phyloP scores from a whole-genome alignment of 2,888 invertebrate species.

The Caradrina clavipalpis region DNA sequence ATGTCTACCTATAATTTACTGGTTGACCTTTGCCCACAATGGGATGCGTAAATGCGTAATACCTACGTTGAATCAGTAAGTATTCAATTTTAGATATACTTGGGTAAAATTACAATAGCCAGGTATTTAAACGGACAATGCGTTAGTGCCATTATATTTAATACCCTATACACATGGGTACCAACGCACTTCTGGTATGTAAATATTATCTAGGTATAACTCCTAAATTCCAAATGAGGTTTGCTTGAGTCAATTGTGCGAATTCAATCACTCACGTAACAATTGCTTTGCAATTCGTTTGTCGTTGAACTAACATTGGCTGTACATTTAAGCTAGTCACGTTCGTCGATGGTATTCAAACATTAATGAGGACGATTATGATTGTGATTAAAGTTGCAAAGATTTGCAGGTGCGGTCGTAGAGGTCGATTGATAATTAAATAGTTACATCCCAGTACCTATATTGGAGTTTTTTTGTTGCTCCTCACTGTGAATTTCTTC shows the following conservation, averaged over 20 bases:
- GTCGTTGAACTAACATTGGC: constrained; percentile 37
- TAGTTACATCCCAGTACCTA: not conserved
- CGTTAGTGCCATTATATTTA: not conserved
- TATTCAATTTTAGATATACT: not conserved
- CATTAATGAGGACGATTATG: constrained; percentile 54
- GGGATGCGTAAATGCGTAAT: not conserved
- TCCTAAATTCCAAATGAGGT: constrained; percentile 30
- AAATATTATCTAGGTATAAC: constrained; percentile 7
- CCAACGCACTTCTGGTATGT: too few species aligned
- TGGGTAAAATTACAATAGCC: not conserved
- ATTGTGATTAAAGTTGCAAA: constrained; percentile 25
- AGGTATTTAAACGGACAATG: constrained; percentile 7
- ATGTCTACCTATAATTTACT: not conserved
- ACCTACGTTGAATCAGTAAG: not conserved
- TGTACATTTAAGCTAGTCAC: constrained; percentile 51
- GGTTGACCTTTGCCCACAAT: not conserved
- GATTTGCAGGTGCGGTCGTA: constrained; percentile 33
- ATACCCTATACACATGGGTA: not conserved
- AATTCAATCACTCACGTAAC: constrained; percentile 37
- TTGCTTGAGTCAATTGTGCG: constrained; percentile 32
- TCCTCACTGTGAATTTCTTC: not conserved
- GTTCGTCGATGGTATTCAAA: constrained; percentile 38
- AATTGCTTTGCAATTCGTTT: constrained; percentile 44
- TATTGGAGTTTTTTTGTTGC: too few species aligned
- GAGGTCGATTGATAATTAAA: not conserved